These are phyloP conservation scores for Pocillopora verrucosa DNA, from an alignment of 64 coral and sea anemone species.

Conservation along the genomic window DNA sequence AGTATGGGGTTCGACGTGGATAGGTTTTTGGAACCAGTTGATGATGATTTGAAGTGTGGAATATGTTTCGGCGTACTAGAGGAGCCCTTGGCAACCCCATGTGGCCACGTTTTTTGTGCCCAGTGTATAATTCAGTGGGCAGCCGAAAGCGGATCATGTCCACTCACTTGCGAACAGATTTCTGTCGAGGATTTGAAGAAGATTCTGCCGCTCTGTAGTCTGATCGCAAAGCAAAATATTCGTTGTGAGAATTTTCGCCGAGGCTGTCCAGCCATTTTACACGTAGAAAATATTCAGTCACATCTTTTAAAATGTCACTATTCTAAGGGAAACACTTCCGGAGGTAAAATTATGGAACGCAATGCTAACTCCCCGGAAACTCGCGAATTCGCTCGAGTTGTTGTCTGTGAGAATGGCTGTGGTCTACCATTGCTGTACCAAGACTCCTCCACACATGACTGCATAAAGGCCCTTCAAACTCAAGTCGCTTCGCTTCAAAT, in stretches of 20 bases:
- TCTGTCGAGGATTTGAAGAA: slow-evolving; percentile 93
- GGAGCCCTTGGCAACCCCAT: slow-evolving; percentile 84
- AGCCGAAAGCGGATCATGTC: slow-evolving; percentile 86
- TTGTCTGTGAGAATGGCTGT: slow-evolving; percentile 97
- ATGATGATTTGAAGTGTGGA: slow-evolving; percentile 87
- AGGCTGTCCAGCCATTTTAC: slow-evolving; percentile 88
- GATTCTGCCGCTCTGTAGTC: slow-evolving; percentile 76
- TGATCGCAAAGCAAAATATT: slow-evolving; percentile 81
- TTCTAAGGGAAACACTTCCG: slow-evolving; percentile 57
- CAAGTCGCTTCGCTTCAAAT: slow-evolving; percentile 91
- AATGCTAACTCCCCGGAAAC: slow-evolving; percentile 60
- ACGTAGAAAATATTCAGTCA: slow-evolving; percentile 72
- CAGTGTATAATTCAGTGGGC: slow-evolving; percentile 85
- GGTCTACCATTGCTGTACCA: slow-evolving; percentile 85
- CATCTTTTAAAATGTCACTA: slow-evolving; percentile 91
- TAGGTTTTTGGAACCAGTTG: slow-evolving; percentile 85
- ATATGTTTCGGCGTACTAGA: slow-evolving; percentile 90
- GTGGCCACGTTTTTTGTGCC: slow-evolving; percentile 93
- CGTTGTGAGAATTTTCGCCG: slow-evolving; percentile 89
- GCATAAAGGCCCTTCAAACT: slow-evolving; percentile 90
- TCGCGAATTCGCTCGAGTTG: slow-evolving; percentile 81
- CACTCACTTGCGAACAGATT: slow-evolving; percentile 91
- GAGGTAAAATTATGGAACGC: slow-evolving; percentile 81
- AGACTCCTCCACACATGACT: slow-evolving; percentile 74
- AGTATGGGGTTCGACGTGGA: slow-evolving; percentile 90